Percentiles rank a stretch among this genome's conserved stretches.
These are phyloP conservation scores for Numida meleagris DNA, from an alignment of 2,113 vertebrate genomes.

Conservation along the genomic window DNA sequence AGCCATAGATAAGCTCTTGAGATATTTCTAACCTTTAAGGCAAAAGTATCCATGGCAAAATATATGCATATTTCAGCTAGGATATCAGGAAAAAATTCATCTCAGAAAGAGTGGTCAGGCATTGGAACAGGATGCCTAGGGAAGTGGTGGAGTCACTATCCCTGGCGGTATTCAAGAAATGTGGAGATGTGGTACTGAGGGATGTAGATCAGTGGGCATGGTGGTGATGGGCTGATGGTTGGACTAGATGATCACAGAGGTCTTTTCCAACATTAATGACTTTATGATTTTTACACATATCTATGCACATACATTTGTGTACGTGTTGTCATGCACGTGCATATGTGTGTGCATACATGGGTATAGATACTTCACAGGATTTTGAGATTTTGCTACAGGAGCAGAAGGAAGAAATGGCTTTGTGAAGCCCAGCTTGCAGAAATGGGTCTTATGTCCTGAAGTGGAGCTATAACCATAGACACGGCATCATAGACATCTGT, in stretches of 20 bases:
- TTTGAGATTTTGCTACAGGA: neutral
- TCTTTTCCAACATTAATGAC: too few species aligned
- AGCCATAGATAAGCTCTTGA: rapidly evolving
- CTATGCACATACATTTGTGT: neutral
- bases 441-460: neutral
- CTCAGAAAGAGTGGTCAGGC: too few species aligned
- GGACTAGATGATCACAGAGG: too few species aligned
- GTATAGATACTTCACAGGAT: neutral
- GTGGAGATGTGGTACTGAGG: too few species aligned
- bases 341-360: rapidly evolving
- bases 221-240: too few species aligned
- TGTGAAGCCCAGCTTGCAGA: neutral
- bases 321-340: neutral
- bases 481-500: neutral
- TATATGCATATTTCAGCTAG: neutral
- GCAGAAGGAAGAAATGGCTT: neutral
- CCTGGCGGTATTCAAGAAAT: too few species aligned
- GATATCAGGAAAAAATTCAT: too few species aligned
- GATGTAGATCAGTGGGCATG: too few species aligned
- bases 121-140: too few species aligned
- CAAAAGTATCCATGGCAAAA: neutral
- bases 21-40: neutral
- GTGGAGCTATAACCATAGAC: neutral
- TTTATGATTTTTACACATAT: too few species aligned
- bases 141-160: too few species aligned